Evolutionary conservation across 1,140 invertebrate species (phyloP).

Genomic region (Papilio machaon): DNA sequence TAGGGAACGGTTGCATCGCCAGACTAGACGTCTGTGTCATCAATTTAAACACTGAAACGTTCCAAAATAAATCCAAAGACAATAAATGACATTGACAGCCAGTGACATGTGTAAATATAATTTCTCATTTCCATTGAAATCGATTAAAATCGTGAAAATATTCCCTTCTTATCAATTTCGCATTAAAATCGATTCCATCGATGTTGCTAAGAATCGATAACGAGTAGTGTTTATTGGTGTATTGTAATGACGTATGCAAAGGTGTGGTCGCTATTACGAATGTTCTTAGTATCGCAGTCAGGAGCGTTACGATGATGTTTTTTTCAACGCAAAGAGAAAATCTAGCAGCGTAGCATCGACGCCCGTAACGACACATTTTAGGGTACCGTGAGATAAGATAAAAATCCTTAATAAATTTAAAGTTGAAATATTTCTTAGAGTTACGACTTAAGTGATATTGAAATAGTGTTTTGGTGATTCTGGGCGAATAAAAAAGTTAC

Average conservation of each 20-base stretch:
- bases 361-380: slow-evolving; percentile 37
- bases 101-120: too few relatives aligned
- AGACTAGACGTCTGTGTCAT: too few relatives aligned
- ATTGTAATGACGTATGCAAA: slow-evolving; percentile 25
- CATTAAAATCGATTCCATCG: background rate
- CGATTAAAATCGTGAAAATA: too few relatives aligned
- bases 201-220: background rate
- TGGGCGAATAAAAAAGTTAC: too few relatives aligned
- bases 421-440: too few relatives aligned
- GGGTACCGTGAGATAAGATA: background rate
- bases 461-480: too few relatives aligned
- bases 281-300: slow-evolving; percentile 19
- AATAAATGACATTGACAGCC: too few relatives aligned
- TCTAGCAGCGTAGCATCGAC: slow-evolving; percentile 44
- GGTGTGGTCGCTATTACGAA: slow-evolving; percentile 31
- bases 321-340: slow-evolving; percentile 51
- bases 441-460: too few relatives aligned
- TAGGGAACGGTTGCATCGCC: too few relatives aligned
- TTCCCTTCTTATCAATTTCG: background rate
- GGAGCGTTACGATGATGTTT: slow-evolving; percentile 35
- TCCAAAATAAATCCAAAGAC: too few relatives aligned
- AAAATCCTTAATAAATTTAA: background rate
- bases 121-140: too few relatives aligned
- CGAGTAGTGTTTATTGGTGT: background rate
- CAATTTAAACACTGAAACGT: too few relatives aligned